phyloP scores from a whole-genome alignment of 2,797 vertebrate species.

The Sarcoramphus papa region DNA sequence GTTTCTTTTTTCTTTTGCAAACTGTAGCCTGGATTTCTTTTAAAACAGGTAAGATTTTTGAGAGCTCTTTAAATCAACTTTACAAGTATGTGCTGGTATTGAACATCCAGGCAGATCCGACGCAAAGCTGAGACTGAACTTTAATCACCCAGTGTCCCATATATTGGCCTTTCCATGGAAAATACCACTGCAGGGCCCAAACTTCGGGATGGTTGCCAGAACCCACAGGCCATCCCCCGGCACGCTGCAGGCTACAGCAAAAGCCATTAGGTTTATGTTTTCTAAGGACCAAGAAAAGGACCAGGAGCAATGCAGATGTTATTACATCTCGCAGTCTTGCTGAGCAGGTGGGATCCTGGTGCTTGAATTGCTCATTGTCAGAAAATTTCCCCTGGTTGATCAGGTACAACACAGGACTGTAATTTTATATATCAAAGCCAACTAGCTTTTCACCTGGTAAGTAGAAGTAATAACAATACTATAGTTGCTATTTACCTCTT shows the following conservation, averaged over 20 bases:
- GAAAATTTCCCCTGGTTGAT: not conserved
- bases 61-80: conserved; percentile 18
- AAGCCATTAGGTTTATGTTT: not conserved
- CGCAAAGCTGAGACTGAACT: not conserved
- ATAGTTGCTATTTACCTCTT: not conserved
- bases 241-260: not conserved
- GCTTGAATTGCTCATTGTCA: not conserved
- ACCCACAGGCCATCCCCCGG: not conserved
- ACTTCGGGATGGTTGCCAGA: not conserved
- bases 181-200: not conserved
- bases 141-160: not conserved
- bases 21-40: conserved; percentile 57
- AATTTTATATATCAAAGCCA: not conserved
- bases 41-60: conserved; percentile 49
- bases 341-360: not conserved
- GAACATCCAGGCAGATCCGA: not conserved
- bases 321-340: not conserved
- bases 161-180: not conserved
- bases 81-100: not conserved
- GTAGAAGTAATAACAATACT: not conserved
- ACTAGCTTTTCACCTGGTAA: not conserved
- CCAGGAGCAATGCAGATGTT: conserved; percentile 19
- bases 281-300: not conserved
- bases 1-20: conserved; percentile 48
- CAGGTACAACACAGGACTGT: not conserved